Evolutionary conservation across 2,797 vertebrate genomes (phyloP).

Genomic region (Pipistrellus kuhlii): DNA sequence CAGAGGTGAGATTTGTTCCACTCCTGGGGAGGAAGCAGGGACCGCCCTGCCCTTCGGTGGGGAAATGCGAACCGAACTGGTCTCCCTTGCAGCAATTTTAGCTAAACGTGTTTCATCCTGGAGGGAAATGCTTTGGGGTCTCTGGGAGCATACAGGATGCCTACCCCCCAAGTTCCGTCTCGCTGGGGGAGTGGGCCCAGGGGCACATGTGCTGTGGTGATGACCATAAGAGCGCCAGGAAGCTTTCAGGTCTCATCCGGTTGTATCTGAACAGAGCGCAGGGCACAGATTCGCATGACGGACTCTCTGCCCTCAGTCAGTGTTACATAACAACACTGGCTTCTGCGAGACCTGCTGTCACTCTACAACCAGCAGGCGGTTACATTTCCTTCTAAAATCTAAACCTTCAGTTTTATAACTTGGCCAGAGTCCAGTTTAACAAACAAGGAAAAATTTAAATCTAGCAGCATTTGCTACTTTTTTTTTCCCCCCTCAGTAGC

Average conservation of each 20-base stretch:
- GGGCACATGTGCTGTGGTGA: background rate
- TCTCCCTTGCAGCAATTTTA: background rate
- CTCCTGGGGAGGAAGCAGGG: background rate
- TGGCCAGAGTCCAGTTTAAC: slow-evolving; percentile 6
- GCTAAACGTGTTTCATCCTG: background rate
- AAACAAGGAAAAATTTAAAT: background rate
- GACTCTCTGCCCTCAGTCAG: background rate
- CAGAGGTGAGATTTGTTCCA: too few species aligned
- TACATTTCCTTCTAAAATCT: background rate
- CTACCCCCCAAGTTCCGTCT: background rate
- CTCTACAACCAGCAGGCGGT: background rate
- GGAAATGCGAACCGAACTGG: accelerated
- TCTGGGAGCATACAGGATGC: background rate
- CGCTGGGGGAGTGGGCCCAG: accelerated
- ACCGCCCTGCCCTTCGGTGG: background rate
- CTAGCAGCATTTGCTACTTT: background rate
- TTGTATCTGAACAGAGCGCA: background rate
- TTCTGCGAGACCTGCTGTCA: accelerated
- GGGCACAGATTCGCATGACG: background rate
- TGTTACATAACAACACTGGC: accelerated
- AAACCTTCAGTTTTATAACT: background rate
- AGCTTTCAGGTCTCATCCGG: accelerated
- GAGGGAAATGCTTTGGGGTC: background rate
- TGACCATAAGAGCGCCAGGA: too few species aligned
- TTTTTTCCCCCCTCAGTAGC: background rate